Evolutionary conservation across 2,888 invertebrate species (phyloP).

Genomic region (Buathra laborator): DNA sequence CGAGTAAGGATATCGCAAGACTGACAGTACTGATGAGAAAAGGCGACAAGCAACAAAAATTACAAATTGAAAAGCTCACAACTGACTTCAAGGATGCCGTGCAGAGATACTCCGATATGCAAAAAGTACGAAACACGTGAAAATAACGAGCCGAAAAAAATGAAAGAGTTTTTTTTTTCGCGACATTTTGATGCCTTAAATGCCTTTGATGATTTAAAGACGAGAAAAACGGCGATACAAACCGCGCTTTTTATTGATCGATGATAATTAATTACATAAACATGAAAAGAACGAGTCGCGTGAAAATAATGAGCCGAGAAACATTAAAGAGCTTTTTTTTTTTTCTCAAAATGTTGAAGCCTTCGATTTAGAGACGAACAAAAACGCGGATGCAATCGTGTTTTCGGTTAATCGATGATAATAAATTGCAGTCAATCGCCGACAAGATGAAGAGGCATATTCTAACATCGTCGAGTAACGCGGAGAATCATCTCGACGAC

Average conservation of each 20-base stretch:
- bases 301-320: no score
- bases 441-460: conserved; percentile 83
- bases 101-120: conserved; percentile 91
- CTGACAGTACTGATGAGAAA: conserved; percentile 90
- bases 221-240: background rate
- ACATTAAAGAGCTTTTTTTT: no score
- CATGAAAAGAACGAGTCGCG: conserved; percentile 71
- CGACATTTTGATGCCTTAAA: no score
- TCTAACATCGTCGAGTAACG: conserved; percentile 76
- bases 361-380: no score
- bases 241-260: background rate
- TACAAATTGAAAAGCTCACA: conserved; percentile 94
- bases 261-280: conserved; percentile 74
- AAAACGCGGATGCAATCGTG: background rate
- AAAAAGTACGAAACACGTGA: conserved; percentile 88
- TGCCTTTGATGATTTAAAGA: no score
- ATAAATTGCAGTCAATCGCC: conserved; percentile 77
- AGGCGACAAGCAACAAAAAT: conserved; percentile 92
- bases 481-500: conserved; percentile 76
- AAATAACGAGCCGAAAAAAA: background rate
- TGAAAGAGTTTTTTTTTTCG: no score
- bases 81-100: conserved; percentile 93
- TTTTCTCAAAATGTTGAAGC: no score
- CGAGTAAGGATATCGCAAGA: conserved; percentile 90
- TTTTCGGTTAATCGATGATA: background rate